Evolutionary conservation across 2,797 vertebrate genomes (phyloP).

Genomic region (Sphenodon punctatus): DNA sequence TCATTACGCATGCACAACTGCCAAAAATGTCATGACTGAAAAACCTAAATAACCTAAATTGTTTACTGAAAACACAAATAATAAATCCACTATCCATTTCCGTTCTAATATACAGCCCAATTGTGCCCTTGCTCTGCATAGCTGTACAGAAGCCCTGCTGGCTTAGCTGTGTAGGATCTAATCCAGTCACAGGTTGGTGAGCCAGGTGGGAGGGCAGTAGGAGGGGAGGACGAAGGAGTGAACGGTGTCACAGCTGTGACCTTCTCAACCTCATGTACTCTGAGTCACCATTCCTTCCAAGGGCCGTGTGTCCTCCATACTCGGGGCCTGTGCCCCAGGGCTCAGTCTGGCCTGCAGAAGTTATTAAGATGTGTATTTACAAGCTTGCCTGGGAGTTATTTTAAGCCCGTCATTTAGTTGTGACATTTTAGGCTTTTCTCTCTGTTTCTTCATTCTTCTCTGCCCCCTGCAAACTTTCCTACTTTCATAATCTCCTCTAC

Average conservation of each 20-base stretch:
- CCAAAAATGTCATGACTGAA: too few relatives aligned
- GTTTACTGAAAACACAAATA: too few relatives aligned
- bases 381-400: fast-evolving
- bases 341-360: fast-evolving
- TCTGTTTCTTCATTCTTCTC: fast-evolving
- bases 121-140: too few relatives aligned
- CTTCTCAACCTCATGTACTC: neutral
- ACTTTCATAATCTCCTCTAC: neutral
- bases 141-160: too few relatives aligned
- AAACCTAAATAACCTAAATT: too few relatives aligned
- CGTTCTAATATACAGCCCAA: too few relatives aligned
- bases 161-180: too few relatives aligned
- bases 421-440: neutral
- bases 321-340: fast-evolving
- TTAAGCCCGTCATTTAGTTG: neutral
- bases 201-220: neutral
- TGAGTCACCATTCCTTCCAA: neutral
- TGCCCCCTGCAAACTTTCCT: neutral
- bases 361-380: neutral
- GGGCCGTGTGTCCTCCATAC: neutral
- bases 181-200: neutral
- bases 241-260: neutral
- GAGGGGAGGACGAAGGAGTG: neutral
- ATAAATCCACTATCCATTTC: too few relatives aligned
- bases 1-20: too few relatives aligned